A percentile compares a stretch with the other conserved stretches of the same genome.
These are phyloP conservation scores for Arctocebus calabarensis DNA, from an alignment of 2,797 vertebrate species.

Conservation along the genomic window DNA sequence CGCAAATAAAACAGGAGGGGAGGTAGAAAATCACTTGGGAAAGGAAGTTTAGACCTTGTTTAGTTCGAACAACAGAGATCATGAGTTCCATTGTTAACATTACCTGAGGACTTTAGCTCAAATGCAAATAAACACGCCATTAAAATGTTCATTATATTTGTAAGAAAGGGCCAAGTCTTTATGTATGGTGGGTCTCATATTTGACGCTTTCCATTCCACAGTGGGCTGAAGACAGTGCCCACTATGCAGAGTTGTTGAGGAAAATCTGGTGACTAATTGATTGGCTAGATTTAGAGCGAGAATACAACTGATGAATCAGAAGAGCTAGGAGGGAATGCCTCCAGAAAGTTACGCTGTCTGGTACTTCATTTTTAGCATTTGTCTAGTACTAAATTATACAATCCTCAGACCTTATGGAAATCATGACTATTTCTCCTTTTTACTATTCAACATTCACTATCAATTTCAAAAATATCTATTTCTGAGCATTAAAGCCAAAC, in stretches of 20 bases:
- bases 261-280: background rate
- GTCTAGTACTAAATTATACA: background rate
- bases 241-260: background rate
- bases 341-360: background rate
- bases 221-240: background rate
- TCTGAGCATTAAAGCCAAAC: background rate
- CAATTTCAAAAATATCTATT: background rate
- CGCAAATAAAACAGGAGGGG: background rate
- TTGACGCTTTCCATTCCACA: background rate
- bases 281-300: background rate
- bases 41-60: background rate
- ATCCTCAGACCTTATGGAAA: background rate
- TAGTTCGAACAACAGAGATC: background rate
- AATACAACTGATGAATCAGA: background rate
- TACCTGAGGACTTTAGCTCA: background rate
- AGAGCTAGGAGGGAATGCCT: background rate
- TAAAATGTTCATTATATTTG: background rate
- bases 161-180: background rate
- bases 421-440: background rate
- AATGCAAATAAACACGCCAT: background rate
- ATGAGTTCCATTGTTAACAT: background rate
- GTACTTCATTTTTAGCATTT: background rate
- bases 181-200: background rate
- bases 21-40: background rate
- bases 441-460: background rate